Conservation (phyloP, 53 echinoderm and acorn worm species). For the Paelopatides confundens region DNA sequence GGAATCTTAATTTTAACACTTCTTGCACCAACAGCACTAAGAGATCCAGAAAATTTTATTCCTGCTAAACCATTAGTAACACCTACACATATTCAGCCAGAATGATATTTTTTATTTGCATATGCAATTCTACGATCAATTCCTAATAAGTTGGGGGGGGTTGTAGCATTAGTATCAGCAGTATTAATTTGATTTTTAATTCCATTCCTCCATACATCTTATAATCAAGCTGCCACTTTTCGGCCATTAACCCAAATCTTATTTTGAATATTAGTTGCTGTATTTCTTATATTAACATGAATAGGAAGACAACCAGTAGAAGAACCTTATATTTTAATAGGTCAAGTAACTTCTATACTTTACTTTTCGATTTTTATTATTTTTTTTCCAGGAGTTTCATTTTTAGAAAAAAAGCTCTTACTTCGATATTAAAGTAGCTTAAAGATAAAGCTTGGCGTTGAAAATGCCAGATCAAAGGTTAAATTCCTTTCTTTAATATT, state of each 20-base stretch:
- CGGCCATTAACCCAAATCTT: slow-evolving; percentile 59
- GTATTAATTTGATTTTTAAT: slow-evolving; percentile 61
- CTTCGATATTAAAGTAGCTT: slow-evolving; percentile 76
- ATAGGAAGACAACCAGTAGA: slow-evolving; percentile 83
- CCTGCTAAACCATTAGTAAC: slow-evolving; percentile 77
- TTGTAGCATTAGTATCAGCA: slow-evolving; percentile 67
- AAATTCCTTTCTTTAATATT: slow-evolving; percentile 75
- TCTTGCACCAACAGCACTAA: slow-evolving; percentile 58
- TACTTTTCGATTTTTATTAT: slow-evolving; percentile 64
- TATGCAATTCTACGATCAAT: slow-evolving; percentile 81
- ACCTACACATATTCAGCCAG: slow-evolving; percentile 76
- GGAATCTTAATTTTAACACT: slow-evolving; percentile 36
- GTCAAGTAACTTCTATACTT: slow-evolving; percentile 59
- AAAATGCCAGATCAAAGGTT: slow-evolving; percentile 82
- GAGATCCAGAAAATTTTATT: slow-evolving; percentile 80
- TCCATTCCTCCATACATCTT: slow-evolving; percentile 63
- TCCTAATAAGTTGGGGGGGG: slow-evolving; percentile 82
- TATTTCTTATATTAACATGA: slow-evolving; percentile 68
- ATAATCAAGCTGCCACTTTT: slow-evolving; percentile 56
- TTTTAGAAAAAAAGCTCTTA: slow-evolving; percentile 56
- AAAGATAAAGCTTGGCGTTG: slow-evolving; percentile 83
- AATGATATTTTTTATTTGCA: slow-evolving; percentile 80
- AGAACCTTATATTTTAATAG: slow-evolving; percentile 63
- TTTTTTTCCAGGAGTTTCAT: slow-evolving; percentile 28
- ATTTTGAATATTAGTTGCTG: slow-evolving; percentile 55